Conservation (phyloP, 2,797 vertebrate species). For the Numenius phaeopus region DNA sequence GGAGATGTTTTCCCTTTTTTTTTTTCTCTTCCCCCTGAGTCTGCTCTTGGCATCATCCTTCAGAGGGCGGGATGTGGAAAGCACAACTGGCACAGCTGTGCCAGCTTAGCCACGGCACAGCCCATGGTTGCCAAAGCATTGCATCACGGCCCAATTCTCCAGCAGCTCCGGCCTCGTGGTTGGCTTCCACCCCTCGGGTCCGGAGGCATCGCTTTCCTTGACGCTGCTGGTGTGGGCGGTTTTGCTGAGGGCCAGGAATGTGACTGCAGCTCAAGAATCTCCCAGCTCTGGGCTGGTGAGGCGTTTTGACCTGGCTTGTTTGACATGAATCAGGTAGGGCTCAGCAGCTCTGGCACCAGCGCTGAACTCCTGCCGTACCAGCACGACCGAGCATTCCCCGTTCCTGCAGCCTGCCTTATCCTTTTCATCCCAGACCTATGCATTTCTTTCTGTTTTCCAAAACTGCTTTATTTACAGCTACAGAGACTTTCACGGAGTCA, state of each 20-base stretch:
- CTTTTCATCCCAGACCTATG: not conserved
- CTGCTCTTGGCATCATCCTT: not conserved
- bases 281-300: rapidly evolving
- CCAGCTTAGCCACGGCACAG: not conserved
- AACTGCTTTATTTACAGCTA: not conserved
- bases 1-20: not conserved
- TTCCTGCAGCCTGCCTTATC: not conserved
- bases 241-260: not conserved
- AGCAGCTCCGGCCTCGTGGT: not conserved
- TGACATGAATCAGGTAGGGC: not conserved
- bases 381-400: not conserved
- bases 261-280: not conserved
- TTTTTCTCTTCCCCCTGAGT: not conserved
- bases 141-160: not conserved
- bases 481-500: not conserved
- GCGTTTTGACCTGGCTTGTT: not conserved
- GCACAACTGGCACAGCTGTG: not conserved
- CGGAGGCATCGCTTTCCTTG: not conserved
- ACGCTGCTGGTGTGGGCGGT: not conserved
- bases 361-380: not conserved
- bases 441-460: not conserved
- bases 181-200: not conserved
- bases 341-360: not conserved
- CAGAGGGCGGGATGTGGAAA: not conserved
- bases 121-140: not conserved